These are phyloP conservation scores for Drosophila burlai DNA, from an alignment of 1,140 invertebrate species.

Conservation along the genomic window DNA sequence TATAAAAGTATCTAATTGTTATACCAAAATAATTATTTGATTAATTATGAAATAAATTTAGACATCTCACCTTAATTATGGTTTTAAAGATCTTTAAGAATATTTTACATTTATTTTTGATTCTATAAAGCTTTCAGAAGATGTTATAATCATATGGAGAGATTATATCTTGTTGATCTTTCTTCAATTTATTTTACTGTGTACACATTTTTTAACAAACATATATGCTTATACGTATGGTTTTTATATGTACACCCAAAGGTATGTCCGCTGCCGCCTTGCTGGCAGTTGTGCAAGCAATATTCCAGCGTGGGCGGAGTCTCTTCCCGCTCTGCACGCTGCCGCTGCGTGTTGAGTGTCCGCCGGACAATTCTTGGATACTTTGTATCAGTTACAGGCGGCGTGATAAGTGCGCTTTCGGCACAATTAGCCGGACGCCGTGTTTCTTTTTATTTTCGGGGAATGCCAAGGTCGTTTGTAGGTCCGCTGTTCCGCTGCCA, in stretches of 20 bases:
- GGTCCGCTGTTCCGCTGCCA: slow-evolving; percentile 44
- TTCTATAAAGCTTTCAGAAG: too few relatives aligned
- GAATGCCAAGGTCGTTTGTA: slow-evolving; percentile 75
- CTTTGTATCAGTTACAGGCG: slow-evolving; percentile 54
- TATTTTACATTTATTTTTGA: not conserved
- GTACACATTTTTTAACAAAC: slow-evolving; percentile 1
- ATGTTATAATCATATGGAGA: not conserved
- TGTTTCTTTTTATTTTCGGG: slow-evolving; percentile 4
- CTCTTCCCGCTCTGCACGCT: slow-evolving; percentile 38
- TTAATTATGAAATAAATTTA: not conserved
- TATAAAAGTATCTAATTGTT: not conserved
- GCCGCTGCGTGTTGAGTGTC: slow-evolving; percentile 44
- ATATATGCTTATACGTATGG: not conserved
- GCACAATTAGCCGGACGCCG: slow-evolving; percentile 29
- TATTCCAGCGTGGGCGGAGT: slow-evolving; percentile 45
- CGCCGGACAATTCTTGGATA: slow-evolving; percentile 40
- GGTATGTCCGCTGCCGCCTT: slow-evolving; percentile 8
- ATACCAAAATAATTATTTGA: not conserved
- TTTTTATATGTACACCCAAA: not conserved
- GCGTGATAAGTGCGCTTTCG: slow-evolving; percentile 57
- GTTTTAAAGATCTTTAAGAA: not conserved
- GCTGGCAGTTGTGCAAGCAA: slow-evolving; percentile 22
- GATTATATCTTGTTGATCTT: not conserved
- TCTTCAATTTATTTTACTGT: not conserved
- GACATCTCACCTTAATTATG: too few relatives aligned